Base-by-base conservation (phyloP, 1,140 invertebrate species). In the Tribolium madens region DNA sequence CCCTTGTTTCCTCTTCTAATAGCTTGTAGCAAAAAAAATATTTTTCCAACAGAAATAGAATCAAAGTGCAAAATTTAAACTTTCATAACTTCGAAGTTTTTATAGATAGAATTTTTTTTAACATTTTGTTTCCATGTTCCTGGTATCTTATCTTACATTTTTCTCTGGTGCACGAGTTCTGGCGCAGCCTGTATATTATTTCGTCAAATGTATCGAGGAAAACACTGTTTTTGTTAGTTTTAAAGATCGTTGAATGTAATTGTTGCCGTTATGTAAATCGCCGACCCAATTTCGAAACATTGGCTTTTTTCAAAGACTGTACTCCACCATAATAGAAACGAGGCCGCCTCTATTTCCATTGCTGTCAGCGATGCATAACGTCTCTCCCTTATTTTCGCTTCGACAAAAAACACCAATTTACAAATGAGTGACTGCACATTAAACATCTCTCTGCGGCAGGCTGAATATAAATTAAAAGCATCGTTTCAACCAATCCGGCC, bases 391-490 rank as follows among this genome's bases (percentile, higher is more conserved):
- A 73, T 50, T 50, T 77, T 52, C 46, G 14, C 17, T 48, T 75
- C 60, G 71, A 46, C 76, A 81, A 77, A 81, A 81, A 81, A 77
- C 82, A 76, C 69, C 82, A 83, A 81, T 83, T 83, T 82, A 80
- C 74, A 81, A 81, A 81, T 84, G 83, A 75, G 57, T 78, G 78
- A 80, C 78, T 80, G 79, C 77, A 79, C 79, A 78, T 82, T 80
- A 83, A 82, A 82, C 78, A 81, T 79, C 78, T 69, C 75, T 76
- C 77, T 64, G 48, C 70, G 31, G 74, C 72, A 78, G 18, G 60
- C 26, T 72, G 81, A 82, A 84, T 81, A 80, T 81, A 83, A 84
- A 84, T 84, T 83, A 84, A 84, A 83, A 83, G 82, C 78, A 77
- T 64, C 31, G 53, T 76, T 70, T 71, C 77, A 48, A 82, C 83